Conservation (phyloP, 2,113 vertebrate species). For the Alethe diademata region DNA sequence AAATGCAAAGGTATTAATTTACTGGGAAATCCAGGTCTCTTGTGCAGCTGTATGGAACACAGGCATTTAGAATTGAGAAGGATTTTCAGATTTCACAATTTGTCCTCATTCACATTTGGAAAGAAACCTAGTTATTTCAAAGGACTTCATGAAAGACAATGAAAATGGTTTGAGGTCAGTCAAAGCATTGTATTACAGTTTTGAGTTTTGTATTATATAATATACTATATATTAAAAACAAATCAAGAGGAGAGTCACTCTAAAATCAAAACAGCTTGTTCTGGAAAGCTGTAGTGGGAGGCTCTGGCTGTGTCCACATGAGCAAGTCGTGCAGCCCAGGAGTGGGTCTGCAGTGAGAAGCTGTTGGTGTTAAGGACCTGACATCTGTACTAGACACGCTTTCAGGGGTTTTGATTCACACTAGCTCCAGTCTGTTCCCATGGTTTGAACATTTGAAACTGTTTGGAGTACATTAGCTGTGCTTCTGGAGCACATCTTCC, state of each 20-base stretch:
- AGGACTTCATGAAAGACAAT: slow-evolving; percentile 36
- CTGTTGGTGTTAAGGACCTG: slow-evolving; percentile 19
- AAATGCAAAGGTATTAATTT: background rate
- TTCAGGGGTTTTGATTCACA: slow-evolving; percentile 3
- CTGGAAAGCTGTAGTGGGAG: background rate
- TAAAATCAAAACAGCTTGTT: slow-evolving; percentile 53
- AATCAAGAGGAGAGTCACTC: slow-evolving; percentile 9
- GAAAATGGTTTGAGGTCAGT: slow-evolving; percentile 53
- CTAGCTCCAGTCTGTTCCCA: slow-evolving; percentile 54
- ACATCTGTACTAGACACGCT: slow-evolving; percentile 34
- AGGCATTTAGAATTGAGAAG: background rate
- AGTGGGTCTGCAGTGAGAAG: background rate
- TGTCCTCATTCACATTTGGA: slow-evolving; percentile 29
- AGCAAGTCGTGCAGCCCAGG: background rate
- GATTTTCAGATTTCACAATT: slow-evolving; percentile 48
- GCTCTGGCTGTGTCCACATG: background rate
- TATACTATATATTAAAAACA: slow-evolving; percentile 57
- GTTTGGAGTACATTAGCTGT: slow-evolving; percentile 46
- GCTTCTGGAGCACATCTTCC: slow-evolving; percentile 66
- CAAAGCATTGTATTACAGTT: slow-evolving; percentile 51
- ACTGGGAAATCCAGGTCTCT: background rate
- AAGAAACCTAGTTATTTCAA: slow-evolving; percentile 48
- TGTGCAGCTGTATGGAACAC: background rate
- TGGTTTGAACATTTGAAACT: slow-evolving; percentile 13
- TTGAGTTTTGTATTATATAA: slow-evolving; percentile 47